phyloP scores from a whole-genome alignment of 2,888 invertebrate species.

The Cheilosia variabilis region DNA sequence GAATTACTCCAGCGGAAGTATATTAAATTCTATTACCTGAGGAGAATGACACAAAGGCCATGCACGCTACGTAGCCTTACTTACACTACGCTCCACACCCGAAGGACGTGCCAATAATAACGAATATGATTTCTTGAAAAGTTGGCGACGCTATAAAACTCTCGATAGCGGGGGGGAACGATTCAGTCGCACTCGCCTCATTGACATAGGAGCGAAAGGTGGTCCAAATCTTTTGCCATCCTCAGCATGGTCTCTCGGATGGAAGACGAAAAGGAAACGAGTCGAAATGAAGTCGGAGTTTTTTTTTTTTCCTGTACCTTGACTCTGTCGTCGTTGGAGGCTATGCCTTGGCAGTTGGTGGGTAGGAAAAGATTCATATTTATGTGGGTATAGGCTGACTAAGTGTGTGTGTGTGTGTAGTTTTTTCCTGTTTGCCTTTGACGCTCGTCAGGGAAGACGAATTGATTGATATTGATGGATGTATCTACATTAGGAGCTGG shows the following conservation, averaged over 20 bases:
- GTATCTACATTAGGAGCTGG: constrained; percentile 37
- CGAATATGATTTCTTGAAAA: constrained; percentile 68
- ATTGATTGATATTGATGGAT: constrained; percentile 74
- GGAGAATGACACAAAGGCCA: constrained; percentile 67
- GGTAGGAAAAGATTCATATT: constrained; percentile 52
- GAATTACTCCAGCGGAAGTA: constrained; percentile 73
- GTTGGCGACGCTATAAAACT: constrained; percentile 42
- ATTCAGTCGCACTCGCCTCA: neutral
- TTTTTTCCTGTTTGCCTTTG: constrained; percentile 1
- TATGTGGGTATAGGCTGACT: constrained; percentile 14
- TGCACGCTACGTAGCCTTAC: constrained; percentile 36
- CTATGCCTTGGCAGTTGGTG: constrained; percentile 4
- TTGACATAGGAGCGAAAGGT: constrained; percentile 4
- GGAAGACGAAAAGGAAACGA: constrained; percentile 33
- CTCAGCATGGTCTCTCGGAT: constrained; percentile 10
- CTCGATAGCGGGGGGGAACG: constrained; percentile 16
- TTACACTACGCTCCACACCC: constrained; percentile 39
- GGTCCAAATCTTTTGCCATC: constrained; percentile 12
- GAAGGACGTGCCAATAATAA: constrained; percentile 72
- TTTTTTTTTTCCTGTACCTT: constrained; percentile 8
- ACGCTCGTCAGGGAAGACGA: constrained; percentile 33
- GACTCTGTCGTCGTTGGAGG: constrained; percentile 28
- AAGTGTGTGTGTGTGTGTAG: neutral
- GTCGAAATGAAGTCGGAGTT: constrained; percentile 63
- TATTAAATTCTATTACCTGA: constrained; percentile 74